These are phyloP conservation scores for Taeniopygia guttata DNA, from an alignment of 2,797 vertebrate genomes.

Conservation along the genomic window DNA sequence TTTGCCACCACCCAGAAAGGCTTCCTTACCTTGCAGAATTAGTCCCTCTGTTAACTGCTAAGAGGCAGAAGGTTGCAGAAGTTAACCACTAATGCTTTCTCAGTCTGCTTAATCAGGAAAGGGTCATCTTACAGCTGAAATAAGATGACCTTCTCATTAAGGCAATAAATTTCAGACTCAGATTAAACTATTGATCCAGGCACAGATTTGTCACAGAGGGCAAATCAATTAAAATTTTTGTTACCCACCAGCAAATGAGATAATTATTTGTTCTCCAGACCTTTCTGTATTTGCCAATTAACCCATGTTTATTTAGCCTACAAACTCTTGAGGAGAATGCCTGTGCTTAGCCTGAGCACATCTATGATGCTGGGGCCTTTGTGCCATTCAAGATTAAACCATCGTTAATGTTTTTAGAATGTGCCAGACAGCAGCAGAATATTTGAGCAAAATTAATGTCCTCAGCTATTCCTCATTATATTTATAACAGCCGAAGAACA, in stretches of 20 bases:
- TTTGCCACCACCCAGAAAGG: background rate
- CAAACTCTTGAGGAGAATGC: background rate
- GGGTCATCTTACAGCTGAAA: conserved; percentile 28
- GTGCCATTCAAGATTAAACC: background rate
- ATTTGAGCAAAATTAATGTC: background rate
- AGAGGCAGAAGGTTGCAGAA: conserved; percentile 22
- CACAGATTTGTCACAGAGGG: background rate
- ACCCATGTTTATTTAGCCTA: conserved; percentile 2
- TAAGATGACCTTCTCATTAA: conserved; percentile 43
- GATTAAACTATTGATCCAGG: conserved; percentile 49
- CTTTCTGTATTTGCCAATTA: conserved; percentile 47
- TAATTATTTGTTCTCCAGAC: conserved; percentile 50
- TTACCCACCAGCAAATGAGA: background rate
- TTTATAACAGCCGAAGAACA: background rate
- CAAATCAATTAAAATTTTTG: conserved; percentile 58
- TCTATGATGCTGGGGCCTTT: background rate
- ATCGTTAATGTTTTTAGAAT: background rate
- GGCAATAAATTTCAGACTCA: conserved; percentile 24
- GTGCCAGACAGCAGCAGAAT: background rate
- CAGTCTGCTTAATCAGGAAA: background rate
- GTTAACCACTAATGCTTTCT: conserved; percentile 25
- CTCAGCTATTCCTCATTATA: background rate
- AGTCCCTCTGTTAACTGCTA: conserved; percentile 6
- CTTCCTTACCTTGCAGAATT: background rate
- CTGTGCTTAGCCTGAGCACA: background rate